Base-by-base conservation (phyloP, 2,888 invertebrate species). In the Chirona hameri region DNA sequence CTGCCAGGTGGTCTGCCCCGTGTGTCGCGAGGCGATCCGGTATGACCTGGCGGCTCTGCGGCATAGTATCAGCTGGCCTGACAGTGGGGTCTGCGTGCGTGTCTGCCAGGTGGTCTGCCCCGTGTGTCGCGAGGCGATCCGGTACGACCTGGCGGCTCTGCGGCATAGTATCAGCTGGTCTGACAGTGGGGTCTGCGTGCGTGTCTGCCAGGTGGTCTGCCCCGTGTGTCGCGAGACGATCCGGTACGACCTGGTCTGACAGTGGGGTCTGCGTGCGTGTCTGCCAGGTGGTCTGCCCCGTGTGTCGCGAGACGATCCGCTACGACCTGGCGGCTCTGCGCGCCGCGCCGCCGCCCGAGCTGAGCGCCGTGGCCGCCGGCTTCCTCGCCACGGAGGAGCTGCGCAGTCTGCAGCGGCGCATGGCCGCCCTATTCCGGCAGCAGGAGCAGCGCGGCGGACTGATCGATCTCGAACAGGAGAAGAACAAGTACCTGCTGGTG, bases 1-100 rank as follows among this genome's bases (percentile, higher is more conserved):
- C 52, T 52, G 82, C 83, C 87, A 94, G 93, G 92, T 95, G 85
- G 90, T 92, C 18, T 96, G 96, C 86, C 96, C 96, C 0, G 94
- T 96, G 2, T 96, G 96, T 86, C 92, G 96, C 0, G 93, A 94
- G 86, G 89, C 90, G 0, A 92, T 96, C 27, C 90, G 90, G 80
- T 93, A 92, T 86, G 93, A 94, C 85, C 91, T 93, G 15, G 81
- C 39, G 48, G 65, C 90, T 52, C 88, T 95, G 81, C 91, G 91
- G n/a, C n/a, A n/a, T n/a, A n/a, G n/a, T n/a, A 39, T 39, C 39
- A 39, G 39, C 83, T 39, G 39, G 39, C 7, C 39, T 39, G 4
- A 39, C 39, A 7, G 39, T 39, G 39, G 39, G n/a, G n/a, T n/a
- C n/a, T n/a, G n/a, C n/a, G n/a, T n/a, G n/a, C n/a, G 48, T 48